A percentile compares a stretch with the other conserved stretches of the same genome.
Evolutionary conservation across 2,888 invertebrate genomes (phyloP).

Genomic region (Cerceris ruficornis): DNA sequence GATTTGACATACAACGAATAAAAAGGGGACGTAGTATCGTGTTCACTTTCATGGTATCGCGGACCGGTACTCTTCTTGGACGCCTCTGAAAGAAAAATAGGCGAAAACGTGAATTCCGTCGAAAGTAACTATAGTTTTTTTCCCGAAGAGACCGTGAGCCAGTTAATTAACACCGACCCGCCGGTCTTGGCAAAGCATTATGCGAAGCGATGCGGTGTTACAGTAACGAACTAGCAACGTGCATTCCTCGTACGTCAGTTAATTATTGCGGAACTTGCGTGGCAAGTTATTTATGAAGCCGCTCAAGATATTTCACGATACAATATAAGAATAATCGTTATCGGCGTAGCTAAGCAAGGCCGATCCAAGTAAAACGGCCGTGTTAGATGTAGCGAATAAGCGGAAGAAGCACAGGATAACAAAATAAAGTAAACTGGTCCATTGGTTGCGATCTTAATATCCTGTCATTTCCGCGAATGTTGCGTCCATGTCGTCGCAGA

Average conservation of each 20-base stretch:
- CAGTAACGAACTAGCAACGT: slow-evolving; percentile 57
- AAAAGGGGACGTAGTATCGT: slow-evolving; percentile 60
- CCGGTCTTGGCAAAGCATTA: slow-evolving; percentile 52
- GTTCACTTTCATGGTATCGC: slow-evolving; percentile 35
- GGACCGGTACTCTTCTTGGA: slow-evolving; percentile 44
- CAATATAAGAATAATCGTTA: slow-evolving; percentile 31
- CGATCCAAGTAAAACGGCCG: slow-evolving; percentile 23
- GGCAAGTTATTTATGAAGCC: slow-evolving; percentile 67
- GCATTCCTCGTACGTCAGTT: slow-evolving; percentile 55
- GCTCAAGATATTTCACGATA: slow-evolving; percentile 27
- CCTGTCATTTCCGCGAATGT: slow-evolving; percentile 90
- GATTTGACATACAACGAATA: slow-evolving; percentile 63
- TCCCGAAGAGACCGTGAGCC: slow-evolving; percentile 52
- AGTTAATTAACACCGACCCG: slow-evolving; percentile 29
- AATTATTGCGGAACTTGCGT: slow-evolving; percentile 46
- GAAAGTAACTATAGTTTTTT: slow-evolving; percentile 32
- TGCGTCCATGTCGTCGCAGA: slow-evolving; percentile 89
- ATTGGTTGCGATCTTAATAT: slow-evolving; percentile 81
- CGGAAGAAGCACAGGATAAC: slow-evolving; percentile 51
- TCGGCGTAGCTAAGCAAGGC: slow-evolving; percentile 34
- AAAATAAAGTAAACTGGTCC: slow-evolving; percentile 51
- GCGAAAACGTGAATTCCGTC: slow-evolving; percentile 40
- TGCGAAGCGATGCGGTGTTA: slow-evolving; percentile 52
- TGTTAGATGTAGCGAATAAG: slow-evolving; percentile 63
- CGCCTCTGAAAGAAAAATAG: slow-evolving; percentile 68